Percentiles rank a stretch among this genome's conserved stretches.
phyloP scores from a whole-genome alignment of 2,888 invertebrate species.

The Amorpha juglandis region DNA sequence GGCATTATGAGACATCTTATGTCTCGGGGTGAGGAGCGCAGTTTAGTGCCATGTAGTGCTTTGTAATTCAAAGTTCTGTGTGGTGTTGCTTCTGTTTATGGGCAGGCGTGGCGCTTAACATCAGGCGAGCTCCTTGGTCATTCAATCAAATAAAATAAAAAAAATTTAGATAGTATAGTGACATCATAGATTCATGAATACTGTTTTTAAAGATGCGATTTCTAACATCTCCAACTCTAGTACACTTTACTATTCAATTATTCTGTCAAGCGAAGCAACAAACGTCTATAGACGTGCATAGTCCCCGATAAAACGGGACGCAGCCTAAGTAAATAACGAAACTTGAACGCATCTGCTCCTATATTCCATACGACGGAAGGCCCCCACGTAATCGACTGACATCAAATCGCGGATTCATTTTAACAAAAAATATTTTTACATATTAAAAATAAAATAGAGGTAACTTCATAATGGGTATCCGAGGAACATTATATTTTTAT shows the following conservation, averaged over 20 bases:
- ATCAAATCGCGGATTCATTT: conserved; percentile 38
- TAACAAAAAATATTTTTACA: conserved; percentile 12
- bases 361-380: conserved; percentile 39
- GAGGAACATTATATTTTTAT: no score
- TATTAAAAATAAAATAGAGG: background rate
- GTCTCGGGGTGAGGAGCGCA: no score
- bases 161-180: no score
- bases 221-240: background rate
- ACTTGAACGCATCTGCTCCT: conserved; percentile 73
- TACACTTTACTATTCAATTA: conserved; percentile 51
- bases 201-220: background rate
- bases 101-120: no score
- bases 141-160: no score
- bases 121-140: no score
- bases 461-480: no score
- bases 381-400: conserved; percentile 52
- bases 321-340: conserved; percentile 76
- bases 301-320: conserved; percentile 65
- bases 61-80: no score
- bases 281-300: conserved; percentile 64
- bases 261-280: conserved; percentile 54
- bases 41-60: no score
- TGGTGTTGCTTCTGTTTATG: no score
- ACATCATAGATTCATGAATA: background rate
- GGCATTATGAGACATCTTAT: no score